These are phyloP conservation scores for Oasisia sp. DNA, from an alignment of 2,888 invertebrate genomes.

Conservation along the genomic window DNA sequence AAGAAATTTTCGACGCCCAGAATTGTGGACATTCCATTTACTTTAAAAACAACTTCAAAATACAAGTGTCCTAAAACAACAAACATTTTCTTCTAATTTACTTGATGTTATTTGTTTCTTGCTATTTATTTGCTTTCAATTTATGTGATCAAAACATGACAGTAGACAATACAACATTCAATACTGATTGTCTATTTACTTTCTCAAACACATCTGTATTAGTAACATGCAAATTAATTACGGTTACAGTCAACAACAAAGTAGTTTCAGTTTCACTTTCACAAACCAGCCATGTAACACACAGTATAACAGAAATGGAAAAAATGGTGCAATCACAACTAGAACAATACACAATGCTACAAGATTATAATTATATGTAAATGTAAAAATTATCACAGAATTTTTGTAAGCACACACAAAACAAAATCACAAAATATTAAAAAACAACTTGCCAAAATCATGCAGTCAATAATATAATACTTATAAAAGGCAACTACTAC, in stretches of 20 bases:
- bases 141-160: too few relatives aligned
- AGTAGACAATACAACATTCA: not conserved
- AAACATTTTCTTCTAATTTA: not conserved
- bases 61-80: not conserved
- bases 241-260: not conserved
- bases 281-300: not conserved
- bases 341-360: not conserved
- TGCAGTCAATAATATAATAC: not conserved
- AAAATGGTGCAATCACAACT: not conserved
- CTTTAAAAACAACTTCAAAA: not conserved
- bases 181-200: not conserved
- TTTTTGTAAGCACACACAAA: not conserved
- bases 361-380: not conserved
- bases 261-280: not conserved
- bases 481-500: not conserved
- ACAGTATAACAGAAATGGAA: not conserved
- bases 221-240: not conserved
- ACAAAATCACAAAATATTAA: conserved; percentile 8
- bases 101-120: not conserved
- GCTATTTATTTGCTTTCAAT: too few relatives aligned
- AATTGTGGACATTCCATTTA: not conserved
- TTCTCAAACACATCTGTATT: not conserved
- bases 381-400: conserved; percentile 17
- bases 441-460: not conserved
- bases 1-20: too few relatives aligned